A percentile compares a stretch with the other conserved stretches of the same genome.
These are phyloP conservation scores for Nomada ferruginata DNA, from an alignment of 2,888 invertebrate genomes.

Conservation along the genomic window DNA sequence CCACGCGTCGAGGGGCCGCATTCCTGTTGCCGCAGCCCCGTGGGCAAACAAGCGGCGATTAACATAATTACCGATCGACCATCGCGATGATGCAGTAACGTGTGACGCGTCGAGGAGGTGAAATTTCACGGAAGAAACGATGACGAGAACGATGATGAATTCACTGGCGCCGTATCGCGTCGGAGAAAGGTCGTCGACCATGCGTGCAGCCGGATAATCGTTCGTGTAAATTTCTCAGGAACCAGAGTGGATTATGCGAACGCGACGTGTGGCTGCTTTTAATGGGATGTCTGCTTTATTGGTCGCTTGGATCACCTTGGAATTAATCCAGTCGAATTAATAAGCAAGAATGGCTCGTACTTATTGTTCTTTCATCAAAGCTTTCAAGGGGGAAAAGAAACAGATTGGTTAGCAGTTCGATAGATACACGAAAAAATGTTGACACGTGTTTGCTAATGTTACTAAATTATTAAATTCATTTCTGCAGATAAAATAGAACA, in stretches of 20 bases:
- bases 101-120: background rate
- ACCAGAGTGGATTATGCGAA: slow-evolving; percentile 33
- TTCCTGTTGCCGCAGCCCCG: background rate
- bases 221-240: slow-evolving; percentile 36
- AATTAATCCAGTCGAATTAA: background rate
- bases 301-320: background rate
- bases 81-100: background rate
- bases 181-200: slow-evolving; percentile 27
- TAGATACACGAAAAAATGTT: too few relatives aligned
- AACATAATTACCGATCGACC: slow-evolving; percentile 17
- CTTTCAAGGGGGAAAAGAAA: too few relatives aligned
- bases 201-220: slow-evolving; percentile 7
- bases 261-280: slow-evolving; percentile 19
- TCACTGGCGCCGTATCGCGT: background rate
- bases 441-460: too few relatives aligned
- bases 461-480: too few relatives aligned
- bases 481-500: too few relatives aligned
- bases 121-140: slow-evolving; percentile 11
- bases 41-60: slow-evolving; percentile 13
- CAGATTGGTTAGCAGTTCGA: too few relatives aligned
- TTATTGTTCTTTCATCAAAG: too few relatives aligned
- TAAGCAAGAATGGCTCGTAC: too few relatives aligned
- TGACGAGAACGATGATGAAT: slow-evolving; percentile 12
- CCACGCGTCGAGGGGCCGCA: background rate
- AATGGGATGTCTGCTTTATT: slow-evolving; percentile 21